Conservation (phyloP, 1,140 invertebrate genomes). For the Pollicipes pollicipes region DNA sequence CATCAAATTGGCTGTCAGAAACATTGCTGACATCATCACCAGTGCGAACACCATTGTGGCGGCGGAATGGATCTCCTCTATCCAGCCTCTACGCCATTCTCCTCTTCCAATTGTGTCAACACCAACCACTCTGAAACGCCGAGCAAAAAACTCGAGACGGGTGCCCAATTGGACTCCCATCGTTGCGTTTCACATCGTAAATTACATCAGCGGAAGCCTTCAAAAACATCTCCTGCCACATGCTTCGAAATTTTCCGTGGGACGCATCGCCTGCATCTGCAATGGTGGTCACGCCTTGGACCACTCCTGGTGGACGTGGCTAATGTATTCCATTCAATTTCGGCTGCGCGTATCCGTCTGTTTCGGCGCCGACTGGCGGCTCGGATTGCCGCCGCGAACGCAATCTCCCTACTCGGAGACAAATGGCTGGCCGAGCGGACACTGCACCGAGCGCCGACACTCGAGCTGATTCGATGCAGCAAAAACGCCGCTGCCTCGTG, state of each 20-base stretch:
- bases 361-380: background rate
- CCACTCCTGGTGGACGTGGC: background rate
- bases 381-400: background rate
- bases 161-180: background rate
- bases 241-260: background rate
- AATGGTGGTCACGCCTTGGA: background rate
- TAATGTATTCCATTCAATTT: conserved; percentile 2
- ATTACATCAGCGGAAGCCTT: background rate
- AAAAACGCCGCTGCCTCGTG: background rate
- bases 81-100: background rate
- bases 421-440: background rate
- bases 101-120: background rate
- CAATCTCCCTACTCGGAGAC: background rate
- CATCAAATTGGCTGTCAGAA: no score
- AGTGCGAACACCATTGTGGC: no score
- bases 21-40: no score
- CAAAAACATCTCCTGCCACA: background rate
- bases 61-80: no score
- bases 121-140: background rate
- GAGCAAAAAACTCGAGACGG: background rate
- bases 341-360: background rate
- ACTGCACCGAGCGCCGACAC: no score
- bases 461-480: background rate
- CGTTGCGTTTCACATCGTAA: background rate
- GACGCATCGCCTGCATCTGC: background rate